Evolutionary conservation across 2,113 vertebrate genomes (phyloP).

Genomic region (Apaloderma vittatum): DNA sequence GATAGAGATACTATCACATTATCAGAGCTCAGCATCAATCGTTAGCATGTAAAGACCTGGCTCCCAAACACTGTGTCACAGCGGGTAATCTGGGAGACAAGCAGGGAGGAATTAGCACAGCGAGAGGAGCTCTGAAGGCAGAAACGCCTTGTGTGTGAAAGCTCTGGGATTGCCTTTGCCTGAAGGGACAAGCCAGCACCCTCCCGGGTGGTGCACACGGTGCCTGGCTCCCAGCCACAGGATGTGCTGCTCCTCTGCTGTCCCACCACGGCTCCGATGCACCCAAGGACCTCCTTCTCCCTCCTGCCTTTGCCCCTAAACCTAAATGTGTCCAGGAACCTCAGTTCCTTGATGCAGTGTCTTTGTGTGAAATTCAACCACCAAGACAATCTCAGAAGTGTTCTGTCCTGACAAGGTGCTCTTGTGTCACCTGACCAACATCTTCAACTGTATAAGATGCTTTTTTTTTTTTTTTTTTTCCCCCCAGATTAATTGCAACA

Average conservation of each 20-base stretch:
- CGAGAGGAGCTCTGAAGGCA: not conserved
- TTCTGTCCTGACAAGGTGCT: not conserved
- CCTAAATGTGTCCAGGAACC: not conserved
- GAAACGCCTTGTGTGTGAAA: not conserved
- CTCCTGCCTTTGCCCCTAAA: not conserved
- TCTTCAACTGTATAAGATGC: not conserved
- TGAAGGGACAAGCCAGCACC: not conserved
- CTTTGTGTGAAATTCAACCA: not conserved
- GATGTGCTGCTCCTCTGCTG: not conserved
- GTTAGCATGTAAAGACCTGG: not conserved
- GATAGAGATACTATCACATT: fast-evolving
- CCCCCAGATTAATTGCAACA: not conserved
- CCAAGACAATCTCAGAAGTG: not conserved
- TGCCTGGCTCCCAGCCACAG: not conserved
- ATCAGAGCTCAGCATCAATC: not conserved
- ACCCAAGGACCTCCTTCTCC: not conserved
- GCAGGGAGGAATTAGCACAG: not conserved
- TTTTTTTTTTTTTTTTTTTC: not conserved
- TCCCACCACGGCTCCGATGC: not conserved
- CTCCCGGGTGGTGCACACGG: too few species aligned
- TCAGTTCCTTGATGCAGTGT: not conserved
- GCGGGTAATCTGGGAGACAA: fast-evolving
- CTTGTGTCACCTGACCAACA: not conserved
- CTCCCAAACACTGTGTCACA: not conserved
- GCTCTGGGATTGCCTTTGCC: not conserved